These are phyloP conservation scores for Kryptopterus vitreolus DNA, from an alignment of 2,797 vertebrate genomes.

Conservation along the genomic window DNA sequence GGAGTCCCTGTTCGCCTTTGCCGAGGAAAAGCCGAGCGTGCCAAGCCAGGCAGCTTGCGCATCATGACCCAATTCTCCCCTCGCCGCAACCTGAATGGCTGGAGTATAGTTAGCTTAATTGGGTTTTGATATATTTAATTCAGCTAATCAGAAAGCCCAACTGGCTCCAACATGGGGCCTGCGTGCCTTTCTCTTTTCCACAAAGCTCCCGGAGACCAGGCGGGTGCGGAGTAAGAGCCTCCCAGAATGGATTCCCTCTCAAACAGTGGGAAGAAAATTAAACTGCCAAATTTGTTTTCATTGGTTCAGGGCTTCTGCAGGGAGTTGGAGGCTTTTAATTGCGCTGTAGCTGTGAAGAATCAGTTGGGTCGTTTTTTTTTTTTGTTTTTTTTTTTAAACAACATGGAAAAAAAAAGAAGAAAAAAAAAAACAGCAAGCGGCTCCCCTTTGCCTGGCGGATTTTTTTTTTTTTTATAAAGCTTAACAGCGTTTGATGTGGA, in stretches of 20 bases:
- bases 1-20: constrained; percentile 51
- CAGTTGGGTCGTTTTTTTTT: constrained; percentile 72
- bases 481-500: constrained; percentile 27
- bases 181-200: constrained; percentile 59
- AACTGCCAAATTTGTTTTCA: constrained; percentile 84
- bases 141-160: constrained; percentile 73
- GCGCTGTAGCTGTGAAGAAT: constrained; percentile 74
- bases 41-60: constrained; percentile 58
- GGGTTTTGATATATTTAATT: constrained; percentile 81
- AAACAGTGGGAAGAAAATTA: constrained; percentile 83
- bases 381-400: too few species aligned
- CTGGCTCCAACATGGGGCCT: constrained; percentile 67
- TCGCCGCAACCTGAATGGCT: constrained; percentile 68
- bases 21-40: constrained; percentile 38
- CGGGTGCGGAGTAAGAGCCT: constrained; percentile 58
- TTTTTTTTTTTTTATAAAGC: constrained; percentile 26
- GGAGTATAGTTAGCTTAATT: constrained; percentile 76
- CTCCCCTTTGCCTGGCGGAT: constrained; percentile 45
- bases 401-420: constrained; percentile 64
- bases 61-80: constrained; percentile 62
- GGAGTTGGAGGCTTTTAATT: constrained; percentile 81
- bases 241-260: constrained; percentile 70
- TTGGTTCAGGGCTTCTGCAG: constrained; percentile 77
- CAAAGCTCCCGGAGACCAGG: constrained; percentile 67
- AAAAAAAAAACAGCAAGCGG: constrained; percentile 54